phyloP scores from a whole-genome alignment of 2,113 vertebrate genomes.

The Mesitornis unicolor region DNA sequence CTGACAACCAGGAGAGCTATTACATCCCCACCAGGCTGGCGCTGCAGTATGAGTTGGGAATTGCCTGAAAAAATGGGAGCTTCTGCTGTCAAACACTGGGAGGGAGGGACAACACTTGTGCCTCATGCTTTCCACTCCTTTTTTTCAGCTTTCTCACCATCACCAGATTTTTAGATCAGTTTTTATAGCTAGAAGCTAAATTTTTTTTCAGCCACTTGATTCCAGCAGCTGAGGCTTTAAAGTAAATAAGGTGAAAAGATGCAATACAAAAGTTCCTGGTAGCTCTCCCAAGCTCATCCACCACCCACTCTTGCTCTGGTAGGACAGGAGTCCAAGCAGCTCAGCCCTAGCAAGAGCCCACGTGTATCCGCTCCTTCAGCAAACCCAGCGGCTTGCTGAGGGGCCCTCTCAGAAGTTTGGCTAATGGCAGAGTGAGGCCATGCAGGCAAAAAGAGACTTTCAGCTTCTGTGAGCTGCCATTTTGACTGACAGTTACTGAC shows the following conservation, averaged over 20 bases:
- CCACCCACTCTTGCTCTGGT: too few relatives aligned
- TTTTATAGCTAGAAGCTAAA: not conserved
- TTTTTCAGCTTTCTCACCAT: not conserved
- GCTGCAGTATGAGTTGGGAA: not conserved
- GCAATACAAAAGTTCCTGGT: accelerated
- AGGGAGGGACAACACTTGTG: not conserved
- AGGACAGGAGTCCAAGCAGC: not conserved
- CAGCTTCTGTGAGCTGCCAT: not conserved
- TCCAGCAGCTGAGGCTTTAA: not conserved
- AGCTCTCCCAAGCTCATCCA: not conserved
- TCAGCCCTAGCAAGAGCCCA: not conserved
- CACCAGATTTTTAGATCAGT: not conserved
- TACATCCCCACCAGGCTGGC: not conserved
- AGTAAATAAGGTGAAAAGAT: not conserved
- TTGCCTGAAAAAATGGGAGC: not conserved
- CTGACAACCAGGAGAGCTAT: not conserved
- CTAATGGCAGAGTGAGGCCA: not conserved
- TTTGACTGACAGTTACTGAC: not conserved
- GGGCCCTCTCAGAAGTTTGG: not conserved
- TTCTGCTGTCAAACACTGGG: not conserved
- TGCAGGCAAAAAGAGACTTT: not conserved
- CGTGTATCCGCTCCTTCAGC: not conserved
- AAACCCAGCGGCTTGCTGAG: accelerated
- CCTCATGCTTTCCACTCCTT: not conserved
- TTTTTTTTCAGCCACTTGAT: not conserved